Base-by-base conservation (phyloP, 2,797 vertebrate genomes). In the Allobates femoralis region DNA sequence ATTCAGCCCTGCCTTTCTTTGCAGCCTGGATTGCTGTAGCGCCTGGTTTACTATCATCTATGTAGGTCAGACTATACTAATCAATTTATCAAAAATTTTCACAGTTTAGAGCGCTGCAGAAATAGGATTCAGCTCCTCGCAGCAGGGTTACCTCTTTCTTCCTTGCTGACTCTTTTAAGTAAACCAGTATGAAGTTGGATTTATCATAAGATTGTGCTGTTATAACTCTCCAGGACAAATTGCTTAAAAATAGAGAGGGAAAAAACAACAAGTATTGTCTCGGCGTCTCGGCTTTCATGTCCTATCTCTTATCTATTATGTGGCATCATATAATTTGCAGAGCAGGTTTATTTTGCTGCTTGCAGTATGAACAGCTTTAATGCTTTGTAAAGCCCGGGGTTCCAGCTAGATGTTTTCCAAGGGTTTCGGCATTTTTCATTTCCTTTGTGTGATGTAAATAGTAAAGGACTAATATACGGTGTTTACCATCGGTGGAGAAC, bases 81-180 rank as follows among this genome's bases (percentile, higher is more conserved):
- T 88, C 86, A 88, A 88, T 88, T 85, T 85, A 85, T 85, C 77
- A 76, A 81, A n/a, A 28, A 76, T 88, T 81, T 88, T 81, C 83
- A 77, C 82, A 77, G 77, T 81, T 76, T 85, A 14, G 69, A 62
- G 83, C 55, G 3, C 46, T 56, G 55, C 69, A 80, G 83, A 88
- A 77, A 88, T 81, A 28, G 78, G 83, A 81, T 81, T 85, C 78
- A 11, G 58, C 58, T 67, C 19, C 16, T 41, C 86, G 28, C 86
- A 81, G 86, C 82, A 28, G 86, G 86, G 60, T n/a, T 4, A 30
- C 82, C 41, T 81, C 81, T 88, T 88, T 88, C 82, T 88, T 85
- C 78, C 69, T 64, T 3, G 58, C 86, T 51, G 86, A 26, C 69
- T 87, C 76, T 75, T 87, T 85, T 75, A 79, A 81, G 69, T 84